Evolutionary conservation across 1,140 invertebrate genomes (phyloP), one percentile per base, ranked within the genome.

Genomic region (Drosophila kurseongensis): DNA sequence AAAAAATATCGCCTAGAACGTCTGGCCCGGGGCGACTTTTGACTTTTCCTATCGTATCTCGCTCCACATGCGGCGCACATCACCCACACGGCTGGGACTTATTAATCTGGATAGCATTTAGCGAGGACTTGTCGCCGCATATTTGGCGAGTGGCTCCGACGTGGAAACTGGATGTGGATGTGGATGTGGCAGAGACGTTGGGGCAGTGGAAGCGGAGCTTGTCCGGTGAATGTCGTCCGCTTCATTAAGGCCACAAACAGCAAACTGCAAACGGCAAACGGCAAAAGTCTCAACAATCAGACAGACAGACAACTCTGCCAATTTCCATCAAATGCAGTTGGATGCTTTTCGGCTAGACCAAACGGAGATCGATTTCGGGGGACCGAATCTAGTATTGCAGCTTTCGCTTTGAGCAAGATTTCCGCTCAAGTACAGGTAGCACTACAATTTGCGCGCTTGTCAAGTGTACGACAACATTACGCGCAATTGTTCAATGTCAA

Each of bases 391-490:
- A 35, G 40, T n/a, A 32, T 13, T 32, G 16, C 27, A 35, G 82
- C 82, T 83, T 88, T 88, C 79, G 83, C 82, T 72, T 76, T 79
- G 71, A 44, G 73, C 42, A 51, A 56, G 23, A 65, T 58, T 60
- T 51, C 56, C 42, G 59, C 38, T 59, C 41, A 57, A 40, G 77
- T 63, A 75, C 81, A 89, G 80, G 84, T 85, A 85, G 82, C 82
- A 82, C 85, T 89, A 89, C 84, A 89, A 89, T 89, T 89, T 89
- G 84, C 84, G 84, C 84, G 84, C 84, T 89, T 89, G 84, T 89
- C 84, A 89, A 89, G 80, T 89, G 84, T 89, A 89, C 85, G 84
- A 89, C 84, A 89, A 89, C 84, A 89, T 89, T 89, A 89, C 84
- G 85, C 84, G 84, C 84, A 89, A 89, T 89, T 89, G 84, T 89